Evolutionary conservation across 1,140 invertebrate species (phyloP).

Genomic region (Lepidurus couesii): DNA sequence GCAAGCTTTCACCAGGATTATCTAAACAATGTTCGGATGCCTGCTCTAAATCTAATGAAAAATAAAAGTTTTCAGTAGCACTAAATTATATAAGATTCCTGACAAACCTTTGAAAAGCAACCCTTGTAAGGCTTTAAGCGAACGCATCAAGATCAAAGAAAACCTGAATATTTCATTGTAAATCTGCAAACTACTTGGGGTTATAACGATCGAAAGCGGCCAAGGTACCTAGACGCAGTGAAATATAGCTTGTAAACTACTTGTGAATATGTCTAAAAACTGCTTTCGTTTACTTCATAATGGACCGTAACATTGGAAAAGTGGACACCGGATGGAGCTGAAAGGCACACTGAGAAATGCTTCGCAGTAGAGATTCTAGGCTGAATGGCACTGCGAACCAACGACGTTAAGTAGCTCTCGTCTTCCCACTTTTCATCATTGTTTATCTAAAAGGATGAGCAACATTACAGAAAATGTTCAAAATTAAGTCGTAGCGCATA

Average conservation of each 20-base stretch:
- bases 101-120: slow-evolving; percentile 49
- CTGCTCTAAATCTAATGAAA: neutral
- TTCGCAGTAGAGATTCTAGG: slow-evolving; percentile 47
- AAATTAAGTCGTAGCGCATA: slow-evolving; percentile 41
- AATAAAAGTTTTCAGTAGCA: neutral
- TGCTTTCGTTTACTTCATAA: slow-evolving; percentile 40
- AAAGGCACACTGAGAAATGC: slow-evolving; percentile 44
- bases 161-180: slow-evolving; percentile 59
- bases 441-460: slow-evolving; percentile 45
- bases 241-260: slow-evolving; percentile 52
- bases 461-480: slow-evolving; percentile 38
- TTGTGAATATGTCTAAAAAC: slow-evolving; percentile 44
- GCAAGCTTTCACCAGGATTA: neutral
- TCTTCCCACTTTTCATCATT: slow-evolving; percentile 46
- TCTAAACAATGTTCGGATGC: neutral
- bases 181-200: slow-evolving; percentile 47
- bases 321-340: neutral
- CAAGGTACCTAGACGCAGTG: slow-evolving; percentile 48
- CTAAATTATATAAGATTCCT: slow-evolving; percentile 9
- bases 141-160: slow-evolving; percentile 58
- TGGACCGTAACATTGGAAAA: neutral
- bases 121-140: slow-evolving; percentile 55
- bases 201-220: slow-evolving; percentile 54
- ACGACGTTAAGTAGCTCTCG: slow-evolving; percentile 47
- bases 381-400: slow-evolving; percentile 51